Conservation (phyloP, 1,140 invertebrate genomes). For the Stegodyphus mimosarum region DNA sequence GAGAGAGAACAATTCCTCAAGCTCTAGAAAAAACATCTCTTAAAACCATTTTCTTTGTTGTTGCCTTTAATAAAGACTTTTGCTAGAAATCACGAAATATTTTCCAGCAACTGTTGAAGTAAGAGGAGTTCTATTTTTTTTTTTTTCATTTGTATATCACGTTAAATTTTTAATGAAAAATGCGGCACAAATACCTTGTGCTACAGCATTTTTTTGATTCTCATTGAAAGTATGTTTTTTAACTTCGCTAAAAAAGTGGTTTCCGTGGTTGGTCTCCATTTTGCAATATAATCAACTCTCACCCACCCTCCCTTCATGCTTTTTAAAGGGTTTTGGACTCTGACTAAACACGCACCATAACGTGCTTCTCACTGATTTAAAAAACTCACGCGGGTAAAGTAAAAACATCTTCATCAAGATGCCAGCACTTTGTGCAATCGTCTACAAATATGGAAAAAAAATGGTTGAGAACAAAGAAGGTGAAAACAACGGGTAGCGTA, state of each 20-base stretch:
- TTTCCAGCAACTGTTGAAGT: slow-evolving; percentile 51
- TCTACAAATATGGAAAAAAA: background rate
- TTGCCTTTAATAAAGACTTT: slow-evolving; percentile 59
- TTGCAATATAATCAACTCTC: slow-evolving; percentile 55
- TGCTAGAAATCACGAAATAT: slow-evolving; percentile 55
- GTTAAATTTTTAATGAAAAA: slow-evolving; percentile 60
- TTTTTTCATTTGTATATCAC: slow-evolving; percentile 48
- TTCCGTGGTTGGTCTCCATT: slow-evolving; percentile 56
- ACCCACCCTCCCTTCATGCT: slow-evolving; percentile 3
- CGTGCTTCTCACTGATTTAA: slow-evolving; percentile 47
- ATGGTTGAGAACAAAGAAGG: background rate
- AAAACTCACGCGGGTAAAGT: slow-evolving; percentile 33
- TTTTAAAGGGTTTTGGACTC: slow-evolving; percentile 32
- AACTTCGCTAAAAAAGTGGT: slow-evolving; percentile 25
- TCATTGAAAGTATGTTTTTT: slow-evolving; percentile 51
- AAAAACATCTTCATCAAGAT: slow-evolving; percentile 55
- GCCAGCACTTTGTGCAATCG: background rate
- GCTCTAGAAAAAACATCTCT: slow-evolving; percentile 24
- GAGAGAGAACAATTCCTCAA: slow-evolving; percentile 33
- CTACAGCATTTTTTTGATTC: slow-evolving; percentile 35
- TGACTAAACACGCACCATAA: slow-evolving; percentile 33
- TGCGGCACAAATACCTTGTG: slow-evolving; percentile 50
- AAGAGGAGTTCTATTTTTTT: slow-evolving; percentile 17
- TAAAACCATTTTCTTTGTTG: slow-evolving; percentile 57
- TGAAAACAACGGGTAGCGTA: background rate